Conservation (phyloP, 2,888 invertebrate species). For the Lithophane semibrunnea region DNA sequence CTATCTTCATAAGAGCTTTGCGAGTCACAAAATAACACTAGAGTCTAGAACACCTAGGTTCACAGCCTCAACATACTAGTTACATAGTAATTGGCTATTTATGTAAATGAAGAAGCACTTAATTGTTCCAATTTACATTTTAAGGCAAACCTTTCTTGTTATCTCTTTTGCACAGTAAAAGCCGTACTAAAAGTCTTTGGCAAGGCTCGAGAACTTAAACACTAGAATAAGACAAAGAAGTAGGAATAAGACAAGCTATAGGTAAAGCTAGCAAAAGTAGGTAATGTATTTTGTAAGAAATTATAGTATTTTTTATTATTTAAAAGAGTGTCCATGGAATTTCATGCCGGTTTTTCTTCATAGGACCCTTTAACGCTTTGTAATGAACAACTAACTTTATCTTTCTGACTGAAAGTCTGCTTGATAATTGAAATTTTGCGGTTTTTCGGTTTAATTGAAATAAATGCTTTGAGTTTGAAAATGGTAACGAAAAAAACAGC, state of each 20-base stretch:
- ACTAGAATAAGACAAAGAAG: constrained; percentile 34
- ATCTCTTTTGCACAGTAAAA: constrained; percentile 47
- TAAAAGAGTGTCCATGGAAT: background rate
- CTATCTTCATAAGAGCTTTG: constrained; percentile 16
- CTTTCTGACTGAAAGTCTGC: background rate
- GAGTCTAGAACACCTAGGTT: constrained; percentile 23
- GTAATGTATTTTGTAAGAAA: background rate
- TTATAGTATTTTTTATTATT: too few species aligned
- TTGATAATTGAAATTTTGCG: background rate
- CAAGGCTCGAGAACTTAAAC: constrained; percentile 34
- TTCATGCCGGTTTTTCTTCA: background rate
- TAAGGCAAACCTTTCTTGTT: constrained; percentile 51
- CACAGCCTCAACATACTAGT: constrained; percentile 42
- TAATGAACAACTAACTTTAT: background rate
- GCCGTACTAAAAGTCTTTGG: constrained; percentile 35
- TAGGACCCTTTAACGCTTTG: background rate
- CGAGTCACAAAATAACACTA: constrained; percentile 22
- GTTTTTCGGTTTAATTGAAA: background rate
- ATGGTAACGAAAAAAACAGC: background rate
- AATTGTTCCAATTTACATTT: constrained; percentile 58
- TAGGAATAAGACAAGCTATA: constrained; percentile 29
- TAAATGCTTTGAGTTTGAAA: background rate
- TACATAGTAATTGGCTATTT: constrained; percentile 57
- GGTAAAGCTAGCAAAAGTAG: background rate
- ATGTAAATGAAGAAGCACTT: constrained; percentile 56